These are phyloP conservation scores for Eptesicus fuscus DNA, from an alignment of 2,113 vertebrate genomes.

Conservation along the genomic window DNA sequence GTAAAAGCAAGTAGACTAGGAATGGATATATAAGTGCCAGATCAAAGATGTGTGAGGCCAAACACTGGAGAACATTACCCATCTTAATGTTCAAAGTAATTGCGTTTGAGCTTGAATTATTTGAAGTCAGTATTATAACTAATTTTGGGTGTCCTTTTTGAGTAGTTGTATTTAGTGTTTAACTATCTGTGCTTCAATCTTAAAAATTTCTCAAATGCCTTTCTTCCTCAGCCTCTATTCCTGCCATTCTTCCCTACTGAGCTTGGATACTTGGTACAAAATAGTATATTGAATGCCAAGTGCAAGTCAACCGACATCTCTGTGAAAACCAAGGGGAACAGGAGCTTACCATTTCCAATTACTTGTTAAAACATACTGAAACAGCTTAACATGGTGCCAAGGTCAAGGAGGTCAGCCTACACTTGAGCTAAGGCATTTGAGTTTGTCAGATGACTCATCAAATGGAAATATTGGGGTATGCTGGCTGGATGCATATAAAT, in stretches of 20 bases:
- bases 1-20: neutral
- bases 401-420: constrained; percentile 9
- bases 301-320: neutral
- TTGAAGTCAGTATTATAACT: neutral
- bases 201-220: neutral
- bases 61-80: neutral
- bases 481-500: neutral
- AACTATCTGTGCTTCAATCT: neutral
- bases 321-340: neutral
- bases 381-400: neutral
- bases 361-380: neutral
- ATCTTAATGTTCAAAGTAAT: neutral
- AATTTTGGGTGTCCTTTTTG: neutral
- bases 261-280: neutral
- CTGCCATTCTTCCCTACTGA: neutral
- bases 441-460: constrained; percentile 23
- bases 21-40: neutral
- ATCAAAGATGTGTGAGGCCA: neutral
- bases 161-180: neutral
- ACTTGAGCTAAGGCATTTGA: neutral
- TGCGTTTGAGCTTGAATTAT: neutral
- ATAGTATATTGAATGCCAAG: neutral
- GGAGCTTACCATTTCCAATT: neutral
- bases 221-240: neutral
- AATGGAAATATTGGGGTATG: constrained; percentile 7